Evolutionary conservation across 1,140 invertebrate species (phyloP).

Genomic region (Tetramorium alpestre): DNA sequence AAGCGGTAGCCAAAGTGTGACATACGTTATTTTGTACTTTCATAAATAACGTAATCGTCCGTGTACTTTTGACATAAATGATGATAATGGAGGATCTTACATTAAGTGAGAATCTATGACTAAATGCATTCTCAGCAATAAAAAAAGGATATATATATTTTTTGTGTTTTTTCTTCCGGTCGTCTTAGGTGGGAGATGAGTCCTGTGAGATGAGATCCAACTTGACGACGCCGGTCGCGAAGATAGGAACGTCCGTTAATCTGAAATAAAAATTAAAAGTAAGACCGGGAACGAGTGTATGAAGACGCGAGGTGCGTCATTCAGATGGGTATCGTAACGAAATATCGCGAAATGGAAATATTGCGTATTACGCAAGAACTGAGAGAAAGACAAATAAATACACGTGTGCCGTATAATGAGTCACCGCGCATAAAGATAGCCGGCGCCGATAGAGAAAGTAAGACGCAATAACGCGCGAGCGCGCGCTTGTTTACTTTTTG

Average conservation of each 20-base stretch:
- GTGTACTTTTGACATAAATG: conserved; percentile 26
- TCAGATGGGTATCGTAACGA: no score
- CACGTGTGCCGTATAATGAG: not conserved
- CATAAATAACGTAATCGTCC: conserved; percentile 43
- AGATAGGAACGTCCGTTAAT: conserved; percentile 25
- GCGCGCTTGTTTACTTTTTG: not conserved
- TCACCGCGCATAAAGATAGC: conserved; percentile 11
- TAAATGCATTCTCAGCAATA: conserved; percentile 71
- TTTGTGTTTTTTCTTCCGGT: conserved; percentile 9
- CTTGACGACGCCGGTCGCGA: conserved; percentile 17
- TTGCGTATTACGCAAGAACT: not conserved
- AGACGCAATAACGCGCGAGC: conserved; percentile 17
- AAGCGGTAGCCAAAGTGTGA: conserved; percentile 36
- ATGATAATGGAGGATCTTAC: conserved; percentile 49
- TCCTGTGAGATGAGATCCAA: conserved; percentile 42
- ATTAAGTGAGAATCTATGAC: conserved; percentile 36
- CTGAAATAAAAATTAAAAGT: conserved; percentile 20
- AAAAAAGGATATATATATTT: conserved; percentile 40
- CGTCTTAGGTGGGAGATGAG: conserved; percentile 8
- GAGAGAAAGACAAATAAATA: not conserved
- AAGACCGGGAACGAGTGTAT: not conserved
- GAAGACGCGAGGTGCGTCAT: not conserved
- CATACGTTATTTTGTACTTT: conserved; percentile 34
- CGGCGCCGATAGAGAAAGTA: conserved; percentile 16
- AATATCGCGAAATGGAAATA: not conserved